phyloP scores from a whole-genome alignment of 2,797 vertebrate species.

The Pelodytes ibericus region DNA sequence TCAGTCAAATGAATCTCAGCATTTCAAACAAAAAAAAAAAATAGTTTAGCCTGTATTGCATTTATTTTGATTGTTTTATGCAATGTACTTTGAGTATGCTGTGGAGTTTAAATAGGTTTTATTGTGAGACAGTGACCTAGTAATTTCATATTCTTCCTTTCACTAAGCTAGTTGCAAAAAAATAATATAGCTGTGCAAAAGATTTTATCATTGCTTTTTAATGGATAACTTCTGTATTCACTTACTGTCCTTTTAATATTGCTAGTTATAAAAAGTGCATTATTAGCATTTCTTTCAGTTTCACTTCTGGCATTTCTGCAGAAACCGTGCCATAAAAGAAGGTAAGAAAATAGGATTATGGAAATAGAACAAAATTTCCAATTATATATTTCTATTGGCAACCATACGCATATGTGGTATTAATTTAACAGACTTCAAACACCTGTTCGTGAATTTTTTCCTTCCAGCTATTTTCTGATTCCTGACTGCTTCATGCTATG shows the following conservation, averaged over 20 bases:
- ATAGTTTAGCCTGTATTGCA: too few relatives aligned
- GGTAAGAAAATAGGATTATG: slow-evolving; percentile 56
- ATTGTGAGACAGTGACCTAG: background rate
- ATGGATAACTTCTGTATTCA: slow-evolving; percentile 11
- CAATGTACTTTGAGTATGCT: background rate
- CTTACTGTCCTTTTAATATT: slow-evolving; percentile 26
- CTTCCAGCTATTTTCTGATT: slow-evolving; percentile 49
- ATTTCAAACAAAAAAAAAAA: too few relatives aligned
- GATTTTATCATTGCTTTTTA: slow-evolving; percentile 27
- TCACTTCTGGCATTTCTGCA: slow-evolving; percentile 53
- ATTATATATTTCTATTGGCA: slow-evolving; percentile 56
- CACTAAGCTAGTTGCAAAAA: slow-evolving; percentile 10
- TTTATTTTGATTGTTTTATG: too few relatives aligned
- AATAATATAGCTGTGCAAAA: slow-evolving; percentile 14
- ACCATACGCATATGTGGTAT: slow-evolving; percentile 51
- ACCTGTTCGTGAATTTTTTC: slow-evolving; percentile 49
- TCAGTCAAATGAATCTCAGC: too few relatives aligned
- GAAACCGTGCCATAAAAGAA: slow-evolving; percentile 49
- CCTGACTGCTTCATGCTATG: slow-evolving; percentile 33
- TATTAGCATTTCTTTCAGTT: slow-evolving; percentile 52
- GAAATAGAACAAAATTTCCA: slow-evolving; percentile 56
- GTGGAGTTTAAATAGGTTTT: background rate
- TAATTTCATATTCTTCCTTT: background rate
- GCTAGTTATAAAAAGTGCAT: slow-evolving; percentile 49
- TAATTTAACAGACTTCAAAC: slow-evolving; percentile 56